Conservation (phyloP, 2,113 vertebrate species). For the Etheostoma spectabile region DNA sequence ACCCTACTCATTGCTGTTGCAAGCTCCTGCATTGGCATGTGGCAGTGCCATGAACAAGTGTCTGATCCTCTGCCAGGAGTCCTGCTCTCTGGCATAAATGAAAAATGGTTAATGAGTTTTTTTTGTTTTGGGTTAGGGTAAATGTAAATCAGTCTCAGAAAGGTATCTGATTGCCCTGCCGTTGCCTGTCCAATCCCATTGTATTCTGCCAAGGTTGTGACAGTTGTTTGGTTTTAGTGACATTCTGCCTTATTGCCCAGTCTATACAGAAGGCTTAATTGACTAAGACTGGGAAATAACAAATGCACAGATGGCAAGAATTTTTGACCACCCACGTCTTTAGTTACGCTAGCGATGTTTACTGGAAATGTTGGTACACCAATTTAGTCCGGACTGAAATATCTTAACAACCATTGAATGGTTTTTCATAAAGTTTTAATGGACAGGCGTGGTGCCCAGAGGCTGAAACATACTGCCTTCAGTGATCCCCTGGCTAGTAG, state of each 20-base stretch:
- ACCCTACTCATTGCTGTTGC: conserved; percentile 61
- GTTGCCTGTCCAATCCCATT: conserved; percentile 33
- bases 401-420: neutral
- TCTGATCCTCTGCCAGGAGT: conserved; percentile 70
- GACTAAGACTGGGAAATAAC: neutral
- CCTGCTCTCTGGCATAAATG: conserved; percentile 60
- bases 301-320: neutral
- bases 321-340: neutral
- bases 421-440: neutral
- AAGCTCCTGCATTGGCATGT: conserved; percentile 62
- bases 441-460: neutral
- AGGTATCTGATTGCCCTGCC: conserved; percentile 33
- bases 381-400: neutral
- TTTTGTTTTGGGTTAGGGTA: conserved; percentile 68
- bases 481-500: neutral
- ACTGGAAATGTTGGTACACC: neutral
- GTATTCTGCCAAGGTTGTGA: conserved; percentile 14
- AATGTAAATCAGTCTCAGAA: conserved; percentile 49
- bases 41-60: conserved; percentile 47
- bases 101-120: conserved; percentile 74
- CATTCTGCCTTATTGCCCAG: conserved; percentile 30
- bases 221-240: conserved; percentile 30
- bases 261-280: conserved; percentile 12
- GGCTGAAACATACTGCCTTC: neutral
- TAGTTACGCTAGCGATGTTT: neutral